Conservation (phyloP, 1,140 invertebrate species). For the Conus ventricosus region DNA sequence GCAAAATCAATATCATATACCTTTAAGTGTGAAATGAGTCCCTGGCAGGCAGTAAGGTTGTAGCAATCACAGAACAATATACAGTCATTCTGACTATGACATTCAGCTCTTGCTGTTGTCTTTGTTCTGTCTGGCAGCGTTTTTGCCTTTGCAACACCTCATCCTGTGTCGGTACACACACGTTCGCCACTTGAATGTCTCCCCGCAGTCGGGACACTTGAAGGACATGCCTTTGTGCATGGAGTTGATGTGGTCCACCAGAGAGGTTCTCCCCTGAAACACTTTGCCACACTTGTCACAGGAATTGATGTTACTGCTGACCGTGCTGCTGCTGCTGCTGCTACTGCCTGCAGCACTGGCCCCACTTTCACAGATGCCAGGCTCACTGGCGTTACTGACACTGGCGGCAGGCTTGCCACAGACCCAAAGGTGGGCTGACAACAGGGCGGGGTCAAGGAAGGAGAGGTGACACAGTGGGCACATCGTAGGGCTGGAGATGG, state of each 20-base stretch:
- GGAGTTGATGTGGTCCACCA: conserved; percentile 36
- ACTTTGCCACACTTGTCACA: conserved; percentile 28
- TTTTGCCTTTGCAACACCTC: conserved; percentile 7
- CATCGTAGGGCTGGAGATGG: not conserved
- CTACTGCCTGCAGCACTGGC: not conserved
- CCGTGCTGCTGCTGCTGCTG: not conserved
- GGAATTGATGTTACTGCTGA: not conserved
- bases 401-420: conserved; percentile 22
- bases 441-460: conserved; percentile 8
- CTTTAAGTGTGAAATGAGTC: not conserved
- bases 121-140: not conserved
- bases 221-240: conserved; percentile 35
- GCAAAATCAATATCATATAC: not conserved
- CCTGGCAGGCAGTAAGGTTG: not conserved
- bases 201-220: conserved; percentile 30
- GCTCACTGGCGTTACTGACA: too few relatives aligned
- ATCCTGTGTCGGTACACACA: conserved; percentile 31
- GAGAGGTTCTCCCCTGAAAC: conserved; percentile 29
- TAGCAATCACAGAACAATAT: too few relatives aligned
- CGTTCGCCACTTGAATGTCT: conserved; percentile 33
- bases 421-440: conserved; percentile 26
- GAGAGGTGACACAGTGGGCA: conserved; percentile 24
- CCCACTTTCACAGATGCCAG: too few relatives aligned
- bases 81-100: not conserved
- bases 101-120: not conserved